phyloP scores from a whole-genome alignment of 2,888 invertebrate genomes.

The Sinhomidia bicolor region DNA sequence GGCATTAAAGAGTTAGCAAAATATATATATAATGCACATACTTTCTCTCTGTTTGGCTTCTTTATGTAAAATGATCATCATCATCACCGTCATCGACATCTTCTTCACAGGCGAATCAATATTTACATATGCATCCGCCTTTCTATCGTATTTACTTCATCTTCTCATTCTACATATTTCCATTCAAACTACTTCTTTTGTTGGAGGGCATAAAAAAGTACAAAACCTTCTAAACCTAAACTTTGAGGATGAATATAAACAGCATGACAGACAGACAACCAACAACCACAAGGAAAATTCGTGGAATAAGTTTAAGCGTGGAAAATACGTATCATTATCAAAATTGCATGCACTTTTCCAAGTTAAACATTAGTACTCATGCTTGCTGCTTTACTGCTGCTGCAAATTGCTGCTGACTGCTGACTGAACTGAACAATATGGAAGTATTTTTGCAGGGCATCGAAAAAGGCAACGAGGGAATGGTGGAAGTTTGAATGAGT shows the following conservation, averaged over 20 bases:
- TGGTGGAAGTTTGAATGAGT: not conserved
- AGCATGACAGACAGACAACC: not conserved
- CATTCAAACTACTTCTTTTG: constrained; percentile 19
- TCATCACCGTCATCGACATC: constrained; percentile 63
- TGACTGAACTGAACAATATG: not conserved
- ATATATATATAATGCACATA: constrained; percentile 16
- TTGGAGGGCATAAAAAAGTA: not conserved
- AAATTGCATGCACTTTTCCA: constrained; percentile 9
- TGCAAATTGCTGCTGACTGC: not conserved
- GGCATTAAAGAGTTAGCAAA: not conserved
- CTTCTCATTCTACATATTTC: constrained; percentile 32
- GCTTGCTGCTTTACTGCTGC: too few relatives aligned
- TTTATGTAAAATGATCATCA: constrained; percentile 34
- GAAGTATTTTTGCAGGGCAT: constrained; percentile 1
- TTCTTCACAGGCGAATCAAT: constrained; percentile 56
- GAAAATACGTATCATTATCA: not conserved
- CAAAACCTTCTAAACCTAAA: constrained; percentile 19
- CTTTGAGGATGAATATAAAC: too few relatives aligned
- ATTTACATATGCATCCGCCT: constrained; percentile 56
- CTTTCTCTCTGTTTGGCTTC: constrained; percentile 32
- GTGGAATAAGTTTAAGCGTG: constrained; percentile 27
- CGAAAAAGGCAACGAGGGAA: not conserved
- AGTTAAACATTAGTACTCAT: too few relatives aligned
- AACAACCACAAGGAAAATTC: not conserved
- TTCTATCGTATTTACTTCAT: constrained; percentile 40